These are phyloP conservation scores for Orycteropus afer DNA, from an alignment of 2,113 vertebrate species.

Conservation along the genomic window DNA sequence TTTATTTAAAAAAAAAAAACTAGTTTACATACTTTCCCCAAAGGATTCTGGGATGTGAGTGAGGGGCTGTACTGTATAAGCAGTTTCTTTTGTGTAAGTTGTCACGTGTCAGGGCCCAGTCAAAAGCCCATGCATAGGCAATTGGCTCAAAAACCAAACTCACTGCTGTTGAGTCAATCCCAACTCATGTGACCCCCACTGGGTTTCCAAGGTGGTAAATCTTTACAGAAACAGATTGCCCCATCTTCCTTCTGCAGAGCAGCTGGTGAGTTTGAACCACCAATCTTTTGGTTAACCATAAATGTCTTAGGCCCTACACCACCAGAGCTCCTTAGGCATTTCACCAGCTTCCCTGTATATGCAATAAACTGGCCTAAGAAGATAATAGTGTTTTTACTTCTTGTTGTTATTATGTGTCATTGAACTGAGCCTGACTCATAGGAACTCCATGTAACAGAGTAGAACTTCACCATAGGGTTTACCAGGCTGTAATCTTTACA, in stretches of 20 bases:
- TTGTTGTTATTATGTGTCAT: background rate
- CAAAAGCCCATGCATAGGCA: background rate
- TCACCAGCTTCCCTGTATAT: background rate
- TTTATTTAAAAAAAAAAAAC: background rate
- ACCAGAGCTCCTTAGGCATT: too few species aligned
- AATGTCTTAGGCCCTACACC: too few species aligned
- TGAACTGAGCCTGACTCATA: background rate
- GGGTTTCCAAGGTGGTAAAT: too few species aligned
- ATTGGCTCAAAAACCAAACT: too few species aligned
- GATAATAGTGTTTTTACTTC: background rate
- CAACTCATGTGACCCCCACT: too few species aligned
- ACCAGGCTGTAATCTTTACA: background rate
- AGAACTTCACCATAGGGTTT: background rate
- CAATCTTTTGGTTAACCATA: too few species aligned
- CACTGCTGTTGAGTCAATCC: too few species aligned
- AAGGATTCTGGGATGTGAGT: background rate
- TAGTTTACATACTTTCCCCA: background rate
- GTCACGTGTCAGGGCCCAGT: background rate
- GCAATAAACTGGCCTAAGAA: background rate
- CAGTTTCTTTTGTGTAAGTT: too few species aligned
- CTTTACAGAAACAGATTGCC: too few species aligned
- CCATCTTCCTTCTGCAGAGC: too few species aligned
- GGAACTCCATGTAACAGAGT: background rate
- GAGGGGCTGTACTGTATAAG: background rate
- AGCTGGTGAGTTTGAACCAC: too few species aligned